phyloP scores from a whole-genome alignment of 2,797 vertebrate species.

The Molossus molossus region DNA sequence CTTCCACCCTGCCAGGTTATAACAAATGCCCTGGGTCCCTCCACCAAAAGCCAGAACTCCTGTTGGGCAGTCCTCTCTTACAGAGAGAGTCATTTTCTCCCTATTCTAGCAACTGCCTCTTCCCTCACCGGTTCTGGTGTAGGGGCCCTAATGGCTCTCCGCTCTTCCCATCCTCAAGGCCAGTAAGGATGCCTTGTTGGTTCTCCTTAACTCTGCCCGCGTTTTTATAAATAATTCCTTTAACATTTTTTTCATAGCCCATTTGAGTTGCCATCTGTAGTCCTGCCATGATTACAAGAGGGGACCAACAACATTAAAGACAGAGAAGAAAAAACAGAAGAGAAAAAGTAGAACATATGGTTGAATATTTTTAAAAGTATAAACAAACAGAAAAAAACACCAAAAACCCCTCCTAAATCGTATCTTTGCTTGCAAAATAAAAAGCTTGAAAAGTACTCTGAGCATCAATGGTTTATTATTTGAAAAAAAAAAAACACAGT shows the following conservation, averaged over 20 bases:
- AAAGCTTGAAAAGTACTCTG: not conserved
- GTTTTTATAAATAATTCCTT: not conserved
- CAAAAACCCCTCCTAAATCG: not conserved
- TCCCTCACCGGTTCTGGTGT: not conserved
- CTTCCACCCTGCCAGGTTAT: not conserved
- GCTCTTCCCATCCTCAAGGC: not conserved
- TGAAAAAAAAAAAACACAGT: not conserved
- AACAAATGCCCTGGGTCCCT: not conserved
- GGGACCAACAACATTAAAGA: not conserved
- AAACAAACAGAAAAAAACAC: not conserved
- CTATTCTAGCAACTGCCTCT: accelerated
- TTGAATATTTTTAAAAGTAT: not conserved
- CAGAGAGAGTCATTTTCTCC: not conserved
- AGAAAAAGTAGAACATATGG: not conserved
- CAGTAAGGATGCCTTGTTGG: not conserved
- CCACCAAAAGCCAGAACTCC: not conserved
- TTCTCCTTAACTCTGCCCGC: not conserved
- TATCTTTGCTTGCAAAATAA: not conserved
- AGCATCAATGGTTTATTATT: not conserved
- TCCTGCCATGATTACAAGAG: not conserved
- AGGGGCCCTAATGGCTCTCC: not conserved
- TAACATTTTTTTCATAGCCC: not conserved
- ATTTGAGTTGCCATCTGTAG: not conserved
- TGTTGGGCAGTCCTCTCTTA: not conserved
- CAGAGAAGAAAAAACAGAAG: not conserved